These are phyloP conservation scores for Diachrysia chrysitis DNA, from an alignment of 2,888 invertebrate genomes.

Conservation along the genomic window DNA sequence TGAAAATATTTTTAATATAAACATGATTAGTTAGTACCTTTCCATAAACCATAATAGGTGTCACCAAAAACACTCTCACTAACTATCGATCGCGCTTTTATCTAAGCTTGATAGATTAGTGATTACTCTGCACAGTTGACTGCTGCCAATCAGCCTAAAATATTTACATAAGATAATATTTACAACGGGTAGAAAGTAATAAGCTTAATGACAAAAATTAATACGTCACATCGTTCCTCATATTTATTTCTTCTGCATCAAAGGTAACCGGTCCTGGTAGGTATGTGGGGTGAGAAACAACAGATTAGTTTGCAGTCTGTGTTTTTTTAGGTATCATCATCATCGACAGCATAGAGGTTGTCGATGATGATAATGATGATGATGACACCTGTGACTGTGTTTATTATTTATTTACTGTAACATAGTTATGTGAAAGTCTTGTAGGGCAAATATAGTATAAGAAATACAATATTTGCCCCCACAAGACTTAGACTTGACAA, in stretches of 20 bases:
- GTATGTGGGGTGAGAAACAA: neutral
- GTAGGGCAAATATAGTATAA: too few species aligned
- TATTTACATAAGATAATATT: slow-evolving; percentile 1
- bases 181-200: neutral
- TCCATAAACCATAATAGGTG: neutral
- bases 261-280: too few species aligned
- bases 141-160: neutral
- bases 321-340: neutral
- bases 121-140: neutral
- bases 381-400: too few species aligned
- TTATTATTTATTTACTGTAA: too few species aligned
- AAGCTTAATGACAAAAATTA: neutral
- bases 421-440: too few species aligned
- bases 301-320: neutral
- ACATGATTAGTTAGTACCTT: neutral
- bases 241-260: neutral
- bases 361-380: too few species aligned
- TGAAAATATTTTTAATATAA: neutral
- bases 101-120: neutral
- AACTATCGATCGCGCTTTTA: neutral
- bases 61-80: neutral
- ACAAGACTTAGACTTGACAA: too few species aligned
- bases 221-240: neutral
- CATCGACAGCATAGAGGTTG: too few species aligned
- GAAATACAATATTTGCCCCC: too few species aligned